phyloP scores from a whole-genome alignment of 2,113 vertebrate species.

The Zosterops japonicus region DNA sequence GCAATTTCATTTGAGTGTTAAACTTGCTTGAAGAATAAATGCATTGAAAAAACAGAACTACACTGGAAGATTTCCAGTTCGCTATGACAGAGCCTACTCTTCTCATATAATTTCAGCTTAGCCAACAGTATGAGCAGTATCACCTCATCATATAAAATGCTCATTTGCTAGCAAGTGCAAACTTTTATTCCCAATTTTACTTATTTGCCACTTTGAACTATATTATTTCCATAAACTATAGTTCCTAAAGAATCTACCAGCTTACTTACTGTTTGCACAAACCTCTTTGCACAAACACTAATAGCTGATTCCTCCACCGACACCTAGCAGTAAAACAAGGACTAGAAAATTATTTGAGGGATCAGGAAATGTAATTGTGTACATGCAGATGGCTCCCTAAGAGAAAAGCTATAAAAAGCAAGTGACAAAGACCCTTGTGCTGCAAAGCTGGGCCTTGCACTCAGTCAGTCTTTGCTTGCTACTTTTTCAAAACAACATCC shows the following conservation, averaged over 20 bases:
- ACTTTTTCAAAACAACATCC: background rate
- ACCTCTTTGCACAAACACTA: background rate
- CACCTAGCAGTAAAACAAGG: background rate
- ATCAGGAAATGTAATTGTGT: background rate
- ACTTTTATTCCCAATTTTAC: background rate
- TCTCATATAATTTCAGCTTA: background rate
- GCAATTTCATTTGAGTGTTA: background rate
- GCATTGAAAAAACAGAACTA: background rate
- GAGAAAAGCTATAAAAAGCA: slow-evolving; percentile 14
- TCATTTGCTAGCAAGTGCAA: background rate
- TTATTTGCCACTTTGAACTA: background rate
- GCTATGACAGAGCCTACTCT: background rate
- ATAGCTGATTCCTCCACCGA: background rate
- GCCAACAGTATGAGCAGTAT: background rate
- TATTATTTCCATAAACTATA: background rate
- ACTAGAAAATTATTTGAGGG: background rate
- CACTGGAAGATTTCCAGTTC: background rate
- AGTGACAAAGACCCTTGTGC: background rate
- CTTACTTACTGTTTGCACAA: background rate
- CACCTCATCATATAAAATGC: background rate
- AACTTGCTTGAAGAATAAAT: background rate
- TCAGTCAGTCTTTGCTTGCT: background rate
- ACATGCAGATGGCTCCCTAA: background rate
- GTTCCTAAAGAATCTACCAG: background rate
- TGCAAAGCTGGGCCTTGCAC: slow-evolving; percentile 2